phyloP scores from a whole-genome alignment of 1,140 invertebrate genomes.

The Plutomurus gul region DNA sequence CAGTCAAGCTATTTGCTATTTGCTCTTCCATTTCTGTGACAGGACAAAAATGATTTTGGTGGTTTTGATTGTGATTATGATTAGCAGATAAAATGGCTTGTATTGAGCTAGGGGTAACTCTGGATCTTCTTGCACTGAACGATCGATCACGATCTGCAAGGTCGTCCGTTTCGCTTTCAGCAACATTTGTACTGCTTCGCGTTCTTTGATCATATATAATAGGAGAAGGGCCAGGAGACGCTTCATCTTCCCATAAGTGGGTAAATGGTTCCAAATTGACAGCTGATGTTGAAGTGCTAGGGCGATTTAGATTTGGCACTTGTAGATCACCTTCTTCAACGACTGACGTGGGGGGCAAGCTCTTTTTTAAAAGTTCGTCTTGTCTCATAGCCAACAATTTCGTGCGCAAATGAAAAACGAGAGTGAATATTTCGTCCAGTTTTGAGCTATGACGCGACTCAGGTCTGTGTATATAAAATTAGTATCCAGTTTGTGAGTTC shows the following conservation, averaged over 20 bases:
- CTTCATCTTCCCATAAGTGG: background rate
- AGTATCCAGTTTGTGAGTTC: background rate
- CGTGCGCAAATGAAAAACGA: conserved; percentile 49
- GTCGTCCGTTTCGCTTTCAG: background rate
- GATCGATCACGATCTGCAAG: background rate
- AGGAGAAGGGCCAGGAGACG: background rate
- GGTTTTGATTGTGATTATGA: background rate
- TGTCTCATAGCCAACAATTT: conserved; percentile 38
- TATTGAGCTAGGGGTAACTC: background rate
- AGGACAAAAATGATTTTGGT: background rate
- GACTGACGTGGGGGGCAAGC: background rate
- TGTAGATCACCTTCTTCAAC: background rate
- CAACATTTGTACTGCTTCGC: background rate
- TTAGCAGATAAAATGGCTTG: background rate
- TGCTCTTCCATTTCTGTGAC: background rate
- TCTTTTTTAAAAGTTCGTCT: conserved; percentile 29
- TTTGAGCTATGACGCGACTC: conserved; percentile 48
- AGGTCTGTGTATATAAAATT: conserved; percentile 24
- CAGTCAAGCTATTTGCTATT: background rate
- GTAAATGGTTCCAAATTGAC: background rate
- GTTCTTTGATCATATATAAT: background rate
- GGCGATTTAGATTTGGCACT: background rate
- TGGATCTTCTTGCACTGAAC: no score
- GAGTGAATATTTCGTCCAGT: conserved; percentile 50
- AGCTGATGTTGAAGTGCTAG: background rate